Percentiles rank a stretch among this genome's conserved stretches.
Evolutionary conservation across 2,113 vertebrate species (phyloP).

Genomic region (Promerops cafer): DNA sequence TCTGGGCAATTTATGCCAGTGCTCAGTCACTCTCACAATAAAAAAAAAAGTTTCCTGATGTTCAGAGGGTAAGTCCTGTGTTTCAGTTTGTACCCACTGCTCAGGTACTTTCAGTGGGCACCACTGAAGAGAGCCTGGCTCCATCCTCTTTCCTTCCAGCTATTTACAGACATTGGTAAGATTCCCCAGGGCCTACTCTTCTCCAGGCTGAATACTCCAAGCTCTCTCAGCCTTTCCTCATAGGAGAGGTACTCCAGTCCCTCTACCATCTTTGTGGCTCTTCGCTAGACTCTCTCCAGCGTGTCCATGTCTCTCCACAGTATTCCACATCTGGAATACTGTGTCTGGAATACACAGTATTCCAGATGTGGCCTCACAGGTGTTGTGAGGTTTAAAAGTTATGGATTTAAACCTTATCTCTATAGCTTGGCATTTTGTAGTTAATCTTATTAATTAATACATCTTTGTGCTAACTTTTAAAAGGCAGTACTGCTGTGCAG

Average conservation of each 20-base stretch:
- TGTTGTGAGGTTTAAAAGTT: background rate
- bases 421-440: background rate
- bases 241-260: background rate
- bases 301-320: background rate
- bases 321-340: no score
- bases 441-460: background rate
- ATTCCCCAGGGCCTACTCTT: background rate
- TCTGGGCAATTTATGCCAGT: background rate
- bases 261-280: background rate
- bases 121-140: background rate
- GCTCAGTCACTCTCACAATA: background rate
- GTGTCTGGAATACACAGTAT: no score
- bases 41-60: background rate
- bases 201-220: background rate
- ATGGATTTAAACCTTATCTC: background rate
- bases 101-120: background rate
- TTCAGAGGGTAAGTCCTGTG: background rate
- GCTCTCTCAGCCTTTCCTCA: background rate
- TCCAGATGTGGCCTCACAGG: background rate
- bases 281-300: background rate
- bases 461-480: background rate
- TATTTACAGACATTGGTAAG: background rate
- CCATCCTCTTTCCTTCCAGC: background rate
- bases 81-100: background rate
- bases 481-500: background rate